Evolutionary conservation across 2,888 invertebrate species (phyloP), one percentile per base, ranked within the genome.

Genomic region (Rhaphigaster nebulosa): DNA sequence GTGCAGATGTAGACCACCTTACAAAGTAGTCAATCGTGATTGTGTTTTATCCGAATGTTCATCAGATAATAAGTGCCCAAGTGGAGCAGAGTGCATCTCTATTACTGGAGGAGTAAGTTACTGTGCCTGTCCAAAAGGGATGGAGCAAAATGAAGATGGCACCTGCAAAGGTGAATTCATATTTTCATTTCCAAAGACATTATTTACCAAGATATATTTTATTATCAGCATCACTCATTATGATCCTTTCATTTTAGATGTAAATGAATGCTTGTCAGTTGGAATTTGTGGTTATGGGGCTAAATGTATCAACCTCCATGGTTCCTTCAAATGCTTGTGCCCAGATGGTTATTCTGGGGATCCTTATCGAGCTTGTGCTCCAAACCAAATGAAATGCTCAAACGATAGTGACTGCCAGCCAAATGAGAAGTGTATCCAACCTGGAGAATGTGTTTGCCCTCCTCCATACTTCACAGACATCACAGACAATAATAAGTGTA

Each of bases 111-210:
- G 97, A 89, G 97, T 98, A 1, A 98, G 98, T 93, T 98, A 98
- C 93, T 98, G 98, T 93, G 98, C 98, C 89, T 98, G 98, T 93
- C 98, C 98, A 13, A 96, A 97, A 93, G 98, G 98, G 29, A 98
- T 95, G 93, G 95, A 96, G 91, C 96, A 97, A 41, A 95, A 95
- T 91, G 93, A 95, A 2, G 97, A 98, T 93, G 97, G 98, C 29
- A 95, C 96, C n/a, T 98, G 98, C 93, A 95, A 96, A 94, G 94
- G 94, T 94, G 80, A 87, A 26, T 20, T 20, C 0, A 0, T 34
- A 38, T 50, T 50, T n/a, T 20, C 18, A 45, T 41, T 70, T 80
- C 18, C 70, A 34, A 29, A 26, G 13, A 41, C 52, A 34, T 34
- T 26, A 60, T 38, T 91, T 23, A 87, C 45, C 23, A 87, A 80